Base-by-base conservation (phyloP, 2,797 vertebrate species). In the Acanthiza pusilla region DNA sequence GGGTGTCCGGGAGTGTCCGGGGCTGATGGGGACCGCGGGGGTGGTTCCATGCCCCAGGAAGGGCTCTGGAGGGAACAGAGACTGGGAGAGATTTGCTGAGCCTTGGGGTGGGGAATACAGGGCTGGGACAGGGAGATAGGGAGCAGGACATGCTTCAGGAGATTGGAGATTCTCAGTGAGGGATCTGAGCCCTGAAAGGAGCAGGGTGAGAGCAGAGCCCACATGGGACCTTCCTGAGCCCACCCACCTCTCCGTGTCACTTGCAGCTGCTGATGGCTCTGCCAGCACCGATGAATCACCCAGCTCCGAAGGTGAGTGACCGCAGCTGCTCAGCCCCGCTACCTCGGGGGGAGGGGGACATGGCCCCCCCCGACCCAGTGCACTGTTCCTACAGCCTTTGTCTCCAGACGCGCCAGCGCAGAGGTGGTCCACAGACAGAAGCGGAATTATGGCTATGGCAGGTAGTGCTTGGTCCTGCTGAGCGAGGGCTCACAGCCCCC, bases 301-400 rank as follows among this genome's bases (percentile, higher is more conserved):
- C 65, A 58, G 65, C 68, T 77, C 91, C 10, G 92, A 66, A 88
- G 96, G 95, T 94, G 23, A 42, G 85, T 88, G 36, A 14, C 3
- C 0, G 1, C 3, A 4, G 22, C 47, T 21, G 4, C 12, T 16
- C 0, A 0, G 8, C 76, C 57, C 53, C 1, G 0, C 62, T 23
- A 6, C 42, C 47, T 5, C 1, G 16, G 61, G 55, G 62, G 19
- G 9, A 21, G 27, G 43, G 19, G 29, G 38, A 18, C 25, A 3
- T 2, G 3, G 4, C 17, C 26, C 34, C 36, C 55, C 47, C 53
- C 4, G 22, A 38, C 22, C 40, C 55, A 13, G 45, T 3, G 1
- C 32, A 1, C 9, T 29, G 36, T 54, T 65, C 74, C 36, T 0
- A 3, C 93, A 97, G 97, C 96, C 25, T 97, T 97, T 2, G 1